These are phyloP conservation scores for Cephalopachus bancanus DNA, from an alignment of 2,797 vertebrate species.

Conservation along the genomic window DNA sequence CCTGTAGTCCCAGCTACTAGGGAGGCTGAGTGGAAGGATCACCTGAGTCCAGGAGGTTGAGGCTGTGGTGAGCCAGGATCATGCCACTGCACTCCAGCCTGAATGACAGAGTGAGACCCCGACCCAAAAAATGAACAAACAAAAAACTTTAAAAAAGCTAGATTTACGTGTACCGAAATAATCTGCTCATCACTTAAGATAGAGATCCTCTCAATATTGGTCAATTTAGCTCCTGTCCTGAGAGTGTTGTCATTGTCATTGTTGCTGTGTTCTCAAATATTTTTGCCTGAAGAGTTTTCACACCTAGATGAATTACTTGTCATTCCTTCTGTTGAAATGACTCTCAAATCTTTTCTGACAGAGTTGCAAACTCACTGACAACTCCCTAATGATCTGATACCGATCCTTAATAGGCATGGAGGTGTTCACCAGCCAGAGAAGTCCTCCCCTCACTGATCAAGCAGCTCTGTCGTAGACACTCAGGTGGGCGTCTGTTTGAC, in stretches of 20 bases:
- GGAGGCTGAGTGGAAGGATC: too few relatives aligned
- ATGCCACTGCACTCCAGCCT: too few relatives aligned
- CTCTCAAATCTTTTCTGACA: slow-evolving; percentile 40
- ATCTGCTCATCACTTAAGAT: background rate
- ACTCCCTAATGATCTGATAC: background rate
- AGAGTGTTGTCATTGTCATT: background rate
- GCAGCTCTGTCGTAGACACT: background rate
- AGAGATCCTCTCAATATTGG: background rate
- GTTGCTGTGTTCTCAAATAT: background rate
- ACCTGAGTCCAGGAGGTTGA: too few relatives aligned
- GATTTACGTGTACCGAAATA: background rate
- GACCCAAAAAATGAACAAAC: too few relatives aligned
- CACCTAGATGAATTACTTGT: background rate
- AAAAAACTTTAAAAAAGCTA: too few relatives aligned
- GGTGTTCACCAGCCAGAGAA: background rate
- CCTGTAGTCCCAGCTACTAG: too few relatives aligned
- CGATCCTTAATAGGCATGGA: background rate
- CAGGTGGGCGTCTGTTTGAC: slow-evolving; percentile 55
- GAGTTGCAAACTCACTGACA: background rate
- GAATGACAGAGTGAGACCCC: too few relatives aligned
- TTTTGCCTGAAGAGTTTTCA: slow-evolving; percentile 28
- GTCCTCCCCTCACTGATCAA: background rate
- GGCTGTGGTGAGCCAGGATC: too few relatives aligned
- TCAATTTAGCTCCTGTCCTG: too few relatives aligned
- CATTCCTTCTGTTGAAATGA: slow-evolving; percentile 35